Base-by-base conservation (phyloP, 2,797 vertebrate species). In the Streptopelia turtur region DNA sequence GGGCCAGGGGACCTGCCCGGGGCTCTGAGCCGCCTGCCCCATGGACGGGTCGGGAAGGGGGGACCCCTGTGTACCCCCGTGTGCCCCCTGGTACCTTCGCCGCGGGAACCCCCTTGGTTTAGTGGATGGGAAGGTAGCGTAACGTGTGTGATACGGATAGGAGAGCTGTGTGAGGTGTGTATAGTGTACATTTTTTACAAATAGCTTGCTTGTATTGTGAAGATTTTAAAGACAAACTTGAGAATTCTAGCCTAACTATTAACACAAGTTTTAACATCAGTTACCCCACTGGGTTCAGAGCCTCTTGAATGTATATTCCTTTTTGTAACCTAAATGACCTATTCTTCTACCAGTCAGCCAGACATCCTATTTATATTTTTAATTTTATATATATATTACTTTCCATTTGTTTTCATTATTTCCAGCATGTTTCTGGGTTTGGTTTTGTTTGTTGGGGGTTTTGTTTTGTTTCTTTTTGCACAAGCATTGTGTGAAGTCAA, bases 191-290 rank as follows among this genome's bases (percentile, higher is more conserved):
- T 98, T 98, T 98, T 98, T 97, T 30, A 81, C 83, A 98, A 97
- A 98, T 98, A 97, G 97, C 98, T 98, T 98, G 98, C 98, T 98
- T 98, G 98, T 98, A 98, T 98, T 97, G 97, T 98, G 98, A 97
- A 98, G 97, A 98, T 97, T 98, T 97, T 97, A 96, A 98, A 98
- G 97, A 96, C 95, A 96, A 97, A 97, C 97, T 98, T 98, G 98
- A 97, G 97, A 97, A 98, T 98, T 98, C 98, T 98, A 98, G 97
- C 97, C 96, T 98, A 98, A 97, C 97, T 97, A 97, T 98, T 98
- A 98, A 98, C 97, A 98, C 96, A 96, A 96, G 97, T 98, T 97
- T 97, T 97, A 97, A 97, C 97, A 95, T 97, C 97, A 97, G 96
- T 97, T 98, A 97, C 97, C 97, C 97, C 98, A 97, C 97, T 97